These are phyloP conservation scores for Camptogramma bilineatum DNA, from an alignment of 2,888 invertebrate species.

Conservation along the genomic window DNA sequence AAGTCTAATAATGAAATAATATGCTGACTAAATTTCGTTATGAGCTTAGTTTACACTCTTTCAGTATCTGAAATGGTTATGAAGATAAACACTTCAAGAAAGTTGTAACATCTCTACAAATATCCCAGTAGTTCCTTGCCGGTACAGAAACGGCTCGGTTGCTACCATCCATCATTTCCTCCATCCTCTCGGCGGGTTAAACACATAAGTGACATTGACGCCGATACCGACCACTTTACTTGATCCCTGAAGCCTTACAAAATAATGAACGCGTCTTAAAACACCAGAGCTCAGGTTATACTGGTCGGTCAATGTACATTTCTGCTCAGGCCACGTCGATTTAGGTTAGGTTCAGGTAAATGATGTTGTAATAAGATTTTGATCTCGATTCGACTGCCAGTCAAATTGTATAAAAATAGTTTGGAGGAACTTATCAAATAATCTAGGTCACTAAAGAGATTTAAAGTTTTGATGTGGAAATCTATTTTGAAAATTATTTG, in stretches of 20 bases:
- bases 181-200: slow-evolving; percentile 84
- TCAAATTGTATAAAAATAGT: slow-evolving; percentile 42
- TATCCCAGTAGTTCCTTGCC: slow-evolving; percentile 55
- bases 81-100: neutral
- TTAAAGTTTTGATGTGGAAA: no score
- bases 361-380: slow-evolving; percentile 74
- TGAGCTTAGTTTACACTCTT: no score
- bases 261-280: slow-evolving; percentile 51
- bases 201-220: slow-evolving; percentile 85
- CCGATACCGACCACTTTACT: slow-evolving; percentile 64
- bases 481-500: no score
- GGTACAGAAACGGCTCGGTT: slow-evolving; percentile 72
- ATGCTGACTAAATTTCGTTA: no score
- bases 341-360: slow-evolving; percentile 74
- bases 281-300: slow-evolving; percentile 53
- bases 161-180: slow-evolving; percentile 83
- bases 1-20: no score
- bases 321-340: slow-evolving; percentile 67
- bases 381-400: slow-evolving; percentile 56
- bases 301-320: slow-evolving; percentile 65
- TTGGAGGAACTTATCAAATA: slow-evolving; percentile 2
- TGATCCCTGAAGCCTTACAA: slow-evolving; percentile 55
- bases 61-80: no score
- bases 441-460: neutral
- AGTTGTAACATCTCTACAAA: slow-evolving; percentile 61